Conservation (phyloP, 1,140 invertebrate species). For the Wiebesia pumilae region DNA sequence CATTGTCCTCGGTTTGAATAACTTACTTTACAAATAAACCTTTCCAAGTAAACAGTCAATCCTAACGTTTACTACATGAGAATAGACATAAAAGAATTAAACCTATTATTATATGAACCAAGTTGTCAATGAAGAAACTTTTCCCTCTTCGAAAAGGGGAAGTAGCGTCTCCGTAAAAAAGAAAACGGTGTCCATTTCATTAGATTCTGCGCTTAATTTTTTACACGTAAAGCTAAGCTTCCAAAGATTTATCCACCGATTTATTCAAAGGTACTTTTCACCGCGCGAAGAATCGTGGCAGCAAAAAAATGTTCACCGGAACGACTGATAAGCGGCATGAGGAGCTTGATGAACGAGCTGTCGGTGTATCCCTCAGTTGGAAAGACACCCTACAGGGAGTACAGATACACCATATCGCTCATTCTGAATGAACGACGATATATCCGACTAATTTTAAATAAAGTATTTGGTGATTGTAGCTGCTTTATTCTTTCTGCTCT, state of each 20-base stretch:
- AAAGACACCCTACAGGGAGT: neutral
- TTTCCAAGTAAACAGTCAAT: no score
- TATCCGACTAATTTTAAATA: constrained; percentile 13
- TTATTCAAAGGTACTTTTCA: neutral
- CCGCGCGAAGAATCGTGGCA: neutral
- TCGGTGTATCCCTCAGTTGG: neutral
- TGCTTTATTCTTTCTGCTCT: neutral
- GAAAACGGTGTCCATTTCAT: neutral
- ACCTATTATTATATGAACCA: no score
- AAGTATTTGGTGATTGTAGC: neutral
- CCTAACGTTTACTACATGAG: no score
- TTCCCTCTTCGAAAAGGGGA: no score
- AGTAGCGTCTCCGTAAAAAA: neutral
- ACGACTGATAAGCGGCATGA: neutral
- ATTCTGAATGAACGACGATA: no score
- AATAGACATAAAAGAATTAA: no score
- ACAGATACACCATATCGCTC: constrained; percentile 1
- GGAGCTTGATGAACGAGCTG: constrained; percentile 34
- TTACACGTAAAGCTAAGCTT: neutral
- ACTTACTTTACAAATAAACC: no score
- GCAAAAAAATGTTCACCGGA: neutral
- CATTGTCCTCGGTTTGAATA: no score
- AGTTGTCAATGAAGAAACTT: no score
- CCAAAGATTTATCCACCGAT: neutral
- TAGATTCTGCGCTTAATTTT: neutral